phyloP scores from a whole-genome alignment of 2,113 vertebrate genomes.

The Melanocharis versteri region DNA sequence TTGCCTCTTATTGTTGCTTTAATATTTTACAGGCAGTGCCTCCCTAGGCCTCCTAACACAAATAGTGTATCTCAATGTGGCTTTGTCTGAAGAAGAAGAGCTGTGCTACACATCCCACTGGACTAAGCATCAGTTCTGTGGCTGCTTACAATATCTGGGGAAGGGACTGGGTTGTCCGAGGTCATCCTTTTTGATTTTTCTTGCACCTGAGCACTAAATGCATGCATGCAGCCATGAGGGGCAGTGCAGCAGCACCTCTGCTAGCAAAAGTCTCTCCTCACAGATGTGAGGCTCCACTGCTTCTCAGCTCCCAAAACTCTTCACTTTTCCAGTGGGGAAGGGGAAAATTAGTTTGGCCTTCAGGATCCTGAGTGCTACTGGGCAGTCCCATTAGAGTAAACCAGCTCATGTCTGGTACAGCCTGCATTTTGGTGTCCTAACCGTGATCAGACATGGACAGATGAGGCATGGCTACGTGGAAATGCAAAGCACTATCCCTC shows the following conservation, averaged over 20 bases:
- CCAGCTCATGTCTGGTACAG: neutral
- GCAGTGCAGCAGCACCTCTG: neutral
- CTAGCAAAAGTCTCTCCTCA: neutral
- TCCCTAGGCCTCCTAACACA: neutral
- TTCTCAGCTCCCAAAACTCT: neutral
- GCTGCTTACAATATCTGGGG: neutral
- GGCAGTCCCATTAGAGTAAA: neutral
- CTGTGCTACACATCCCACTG: neutral
- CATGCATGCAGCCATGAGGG: rapidly evolving
- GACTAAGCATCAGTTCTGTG: neutral
- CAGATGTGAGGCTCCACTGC: neutral
- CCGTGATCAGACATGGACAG: rapidly evolving
- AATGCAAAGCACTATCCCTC: neutral
- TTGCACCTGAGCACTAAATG: neutral
- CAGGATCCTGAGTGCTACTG: neutral
- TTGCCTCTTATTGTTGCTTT: neutral
- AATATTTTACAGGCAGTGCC: neutral
- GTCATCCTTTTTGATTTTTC: neutral
- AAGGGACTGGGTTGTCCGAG: neutral
- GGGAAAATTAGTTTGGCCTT: neutral
- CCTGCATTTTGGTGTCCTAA: neutral
- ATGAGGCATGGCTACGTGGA: neutral
- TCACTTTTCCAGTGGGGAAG: neutral
- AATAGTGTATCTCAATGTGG: neutral
- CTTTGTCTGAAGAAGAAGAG: neutral